Evolutionary conservation across 2,797 vertebrate genomes (phyloP).

Genomic region (Chromis chromis): DNA sequence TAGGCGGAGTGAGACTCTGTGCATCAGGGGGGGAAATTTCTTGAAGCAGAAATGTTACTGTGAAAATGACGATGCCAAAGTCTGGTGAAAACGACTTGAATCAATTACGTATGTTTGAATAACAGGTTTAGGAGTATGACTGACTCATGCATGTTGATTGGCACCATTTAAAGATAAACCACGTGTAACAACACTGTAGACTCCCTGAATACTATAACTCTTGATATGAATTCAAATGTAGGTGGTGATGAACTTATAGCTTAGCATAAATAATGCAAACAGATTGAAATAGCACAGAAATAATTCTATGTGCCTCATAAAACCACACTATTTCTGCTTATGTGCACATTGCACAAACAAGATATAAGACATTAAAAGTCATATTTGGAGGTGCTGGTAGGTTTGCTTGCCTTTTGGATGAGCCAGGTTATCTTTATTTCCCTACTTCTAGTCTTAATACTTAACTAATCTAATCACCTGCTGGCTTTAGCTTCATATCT

Average conservation of each 20-base stretch:
- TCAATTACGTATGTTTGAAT: neutral
- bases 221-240: no score
- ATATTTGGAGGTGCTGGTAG: neutral
- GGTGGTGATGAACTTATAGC: no score
- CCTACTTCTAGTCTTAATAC: neutral
- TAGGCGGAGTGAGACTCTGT: conserved; percentile 24
- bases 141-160: neutral
- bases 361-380: no score
- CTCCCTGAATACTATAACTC: no score
- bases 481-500: neutral
- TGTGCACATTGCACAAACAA: no score
- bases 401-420: neutral
- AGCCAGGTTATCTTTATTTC: neutral
- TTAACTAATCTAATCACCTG: neutral
- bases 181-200: neutral
- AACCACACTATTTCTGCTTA: neutral
- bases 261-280: no score
- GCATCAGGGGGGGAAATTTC: conserved; percentile 11
- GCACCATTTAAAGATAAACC: neutral
- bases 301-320: neutral
- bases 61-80: conserved; percentile 36
- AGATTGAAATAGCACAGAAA: no score
- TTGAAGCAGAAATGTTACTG: conserved; percentile 29
- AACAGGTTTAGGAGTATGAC: neutral
- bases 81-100: conserved; percentile 4